phyloP scores from a whole-genome alignment of 1,140 invertebrate genomes.

The Drosophila navojoa region DNA sequence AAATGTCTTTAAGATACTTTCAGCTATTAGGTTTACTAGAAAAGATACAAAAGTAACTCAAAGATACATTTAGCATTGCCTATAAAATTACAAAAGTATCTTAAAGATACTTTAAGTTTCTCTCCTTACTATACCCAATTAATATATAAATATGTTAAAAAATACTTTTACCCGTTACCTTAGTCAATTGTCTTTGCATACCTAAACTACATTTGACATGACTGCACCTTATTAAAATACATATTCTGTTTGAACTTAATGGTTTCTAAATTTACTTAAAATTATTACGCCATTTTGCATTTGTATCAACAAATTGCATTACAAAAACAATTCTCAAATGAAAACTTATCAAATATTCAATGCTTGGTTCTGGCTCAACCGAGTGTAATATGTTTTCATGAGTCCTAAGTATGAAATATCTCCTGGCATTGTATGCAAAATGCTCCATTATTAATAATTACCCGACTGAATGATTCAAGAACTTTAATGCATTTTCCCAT shows the following conservation, averaged over 20 bases:
- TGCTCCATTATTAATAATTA: slow-evolving; percentile 53
- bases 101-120: background rate
- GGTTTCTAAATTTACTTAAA: too few relatives aligned
- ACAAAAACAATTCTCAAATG: too few relatives aligned
- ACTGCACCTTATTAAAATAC: too few relatives aligned
- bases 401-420: slow-evolving; percentile 23
- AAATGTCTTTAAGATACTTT: background rate
- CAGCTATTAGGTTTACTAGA: background rate
- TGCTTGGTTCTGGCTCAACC: slow-evolving; percentile 6
- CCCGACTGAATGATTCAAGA: slow-evolving; percentile 32
- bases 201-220: too few relatives aligned
- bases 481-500: slow-evolving; percentile 37
- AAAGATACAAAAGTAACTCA: background rate
- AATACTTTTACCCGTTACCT: background rate
- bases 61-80: background rate
- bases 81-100: background rate
- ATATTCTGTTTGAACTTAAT: too few relatives aligned
- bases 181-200: too few relatives aligned
- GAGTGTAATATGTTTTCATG: slow-evolving; percentile 20
- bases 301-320: too few relatives aligned
- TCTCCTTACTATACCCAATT: background rate
- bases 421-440: slow-evolving; percentile 17
- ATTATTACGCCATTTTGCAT: background rate
- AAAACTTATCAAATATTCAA: slow-evolving; percentile 5
- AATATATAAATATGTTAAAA: background rate